phyloP scores from a whole-genome alignment of 2,797 vertebrate genomes.

The Acestrorhynchus altus region DNA sequence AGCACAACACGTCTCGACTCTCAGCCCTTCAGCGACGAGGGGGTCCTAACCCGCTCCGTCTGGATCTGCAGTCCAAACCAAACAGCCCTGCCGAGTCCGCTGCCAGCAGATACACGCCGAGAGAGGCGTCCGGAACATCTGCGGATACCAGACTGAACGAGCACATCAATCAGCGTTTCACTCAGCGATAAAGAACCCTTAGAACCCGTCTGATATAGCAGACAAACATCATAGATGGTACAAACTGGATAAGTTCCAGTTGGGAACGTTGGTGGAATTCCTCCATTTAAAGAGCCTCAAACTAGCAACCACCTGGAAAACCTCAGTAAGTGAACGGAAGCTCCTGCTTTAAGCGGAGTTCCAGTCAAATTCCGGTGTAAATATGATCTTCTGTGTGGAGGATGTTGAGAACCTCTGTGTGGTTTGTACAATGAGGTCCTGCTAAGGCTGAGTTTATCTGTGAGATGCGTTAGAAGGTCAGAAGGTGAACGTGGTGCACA shows the following conservation, averaged over 20 bases:
- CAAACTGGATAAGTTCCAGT: too few species aligned
- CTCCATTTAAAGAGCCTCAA: too few species aligned
- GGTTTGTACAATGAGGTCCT: not conserved
- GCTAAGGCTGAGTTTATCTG: not conserved
- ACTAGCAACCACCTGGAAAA: too few species aligned
- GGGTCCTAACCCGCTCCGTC: conserved; percentile 15
- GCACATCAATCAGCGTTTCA: too few species aligned
- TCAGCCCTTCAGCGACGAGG: conserved; percentile 7
- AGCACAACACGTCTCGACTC: conserved; percentile 48
- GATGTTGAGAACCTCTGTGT: not conserved
- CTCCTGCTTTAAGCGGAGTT: not conserved
- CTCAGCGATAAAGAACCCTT: too few species aligned
- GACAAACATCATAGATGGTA: too few species aligned
- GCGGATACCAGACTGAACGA: too few species aligned
- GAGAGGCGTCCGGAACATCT: too few species aligned
- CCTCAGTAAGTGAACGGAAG: too few species aligned
- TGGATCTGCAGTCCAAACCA: conserved; percentile 20
- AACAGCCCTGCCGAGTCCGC: not conserved
- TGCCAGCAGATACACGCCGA: conserved; percentile 10
- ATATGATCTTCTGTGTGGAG: not conserved
- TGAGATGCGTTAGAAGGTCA: not conserved
- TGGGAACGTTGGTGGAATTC: too few species aligned
- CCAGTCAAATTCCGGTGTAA: too few species aligned
- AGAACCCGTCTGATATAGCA: too few species aligned
- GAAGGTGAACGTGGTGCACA: not conserved